phyloP scores from a whole-genome alignment of 1,140 invertebrate species.

The Calliphora vicina region DNA sequence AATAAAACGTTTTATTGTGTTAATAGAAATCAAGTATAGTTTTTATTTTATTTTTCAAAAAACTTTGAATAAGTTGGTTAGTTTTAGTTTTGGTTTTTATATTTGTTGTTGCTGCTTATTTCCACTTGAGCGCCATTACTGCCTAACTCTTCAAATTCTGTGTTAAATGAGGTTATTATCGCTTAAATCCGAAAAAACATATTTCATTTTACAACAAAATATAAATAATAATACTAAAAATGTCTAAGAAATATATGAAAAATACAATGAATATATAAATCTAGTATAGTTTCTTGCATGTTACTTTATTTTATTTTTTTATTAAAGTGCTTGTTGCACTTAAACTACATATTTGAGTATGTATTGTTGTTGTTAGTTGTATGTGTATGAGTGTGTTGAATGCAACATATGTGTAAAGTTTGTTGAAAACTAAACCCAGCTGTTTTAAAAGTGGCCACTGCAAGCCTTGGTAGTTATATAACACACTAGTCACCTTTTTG shows the following conservation, averaged over 20 bases:
- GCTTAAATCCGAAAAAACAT: neutral
- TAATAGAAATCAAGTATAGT: neutral
- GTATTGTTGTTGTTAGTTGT: neutral
- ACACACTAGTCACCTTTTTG: too few relatives aligned
- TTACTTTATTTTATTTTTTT: neutral
- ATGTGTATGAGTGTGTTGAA: neutral
- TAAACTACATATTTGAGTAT: slow-evolving; percentile 20
- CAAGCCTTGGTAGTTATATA: too few relatives aligned
- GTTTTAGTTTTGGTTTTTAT: neutral
- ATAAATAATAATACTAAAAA: neutral
- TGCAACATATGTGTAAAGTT: too few relatives aligned
- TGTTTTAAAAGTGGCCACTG: too few relatives aligned
- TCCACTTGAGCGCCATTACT: slow-evolving; percentile 6
- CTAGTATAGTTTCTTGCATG: neutral
- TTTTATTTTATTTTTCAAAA: neutral
- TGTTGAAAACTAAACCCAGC: too few relatives aligned
- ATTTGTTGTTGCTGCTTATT: neutral
- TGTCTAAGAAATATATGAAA: too few relatives aligned
- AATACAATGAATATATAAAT: neutral
- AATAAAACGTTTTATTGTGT: too few relatives aligned
- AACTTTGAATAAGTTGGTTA: neutral
- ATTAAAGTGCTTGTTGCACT: slow-evolving; percentile 17
- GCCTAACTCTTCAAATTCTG: slow-evolving; percentile 14
- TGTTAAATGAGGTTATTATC: slow-evolving; percentile 10
- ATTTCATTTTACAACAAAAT: neutral